Conservation (phyloP, 1,140 invertebrate species). For the Elymnias hypermnestra region DNA sequence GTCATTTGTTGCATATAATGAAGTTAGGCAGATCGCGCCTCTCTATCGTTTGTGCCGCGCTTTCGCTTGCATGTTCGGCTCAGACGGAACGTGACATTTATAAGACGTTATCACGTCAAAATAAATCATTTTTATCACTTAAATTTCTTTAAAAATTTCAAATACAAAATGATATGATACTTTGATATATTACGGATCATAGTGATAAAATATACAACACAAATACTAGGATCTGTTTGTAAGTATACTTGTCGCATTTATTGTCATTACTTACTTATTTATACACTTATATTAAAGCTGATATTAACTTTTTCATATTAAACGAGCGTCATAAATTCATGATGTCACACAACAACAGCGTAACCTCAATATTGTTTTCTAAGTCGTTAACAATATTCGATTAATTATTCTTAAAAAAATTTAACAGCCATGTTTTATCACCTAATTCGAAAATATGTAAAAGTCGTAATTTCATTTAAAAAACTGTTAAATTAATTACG, state of each 20-base stretch:
- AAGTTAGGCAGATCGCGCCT: too few species aligned
- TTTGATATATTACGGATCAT: slow-evolving; percentile 14
- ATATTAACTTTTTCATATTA: slow-evolving; percentile 25
- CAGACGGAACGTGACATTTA: too few species aligned
- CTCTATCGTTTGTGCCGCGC: too few species aligned
- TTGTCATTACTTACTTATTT: slow-evolving; percentile 33
- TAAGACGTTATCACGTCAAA: not conserved
- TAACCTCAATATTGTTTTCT: slow-evolving; percentile 50
- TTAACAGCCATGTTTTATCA: slow-evolving; percentile 70
- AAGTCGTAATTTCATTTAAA: slow-evolving; percentile 14
- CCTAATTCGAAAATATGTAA: slow-evolving; percentile 30
- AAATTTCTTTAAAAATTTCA: not conserved
- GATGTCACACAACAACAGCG: too few species aligned
- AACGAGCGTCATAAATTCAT: slow-evolving; percentile 23
- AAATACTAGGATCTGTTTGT: not conserved
- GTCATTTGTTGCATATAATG: too few species aligned
- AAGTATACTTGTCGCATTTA: slow-evolving; percentile 18
- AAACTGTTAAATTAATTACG: slow-evolving; percentile 19
- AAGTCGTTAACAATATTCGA: slow-evolving; percentile 60
- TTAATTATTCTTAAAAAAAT: slow-evolving; percentile 54
- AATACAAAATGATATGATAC: slow-evolving; percentile 18
- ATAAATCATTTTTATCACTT: not conserved
- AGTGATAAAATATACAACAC: not conserved
- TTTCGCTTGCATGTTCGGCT: too few species aligned
- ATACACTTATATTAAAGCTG: slow-evolving; percentile 41